These are phyloP conservation scores for Danionella dracula DNA, from an alignment of 2,797 vertebrate species.

Conservation along the genomic window DNA sequence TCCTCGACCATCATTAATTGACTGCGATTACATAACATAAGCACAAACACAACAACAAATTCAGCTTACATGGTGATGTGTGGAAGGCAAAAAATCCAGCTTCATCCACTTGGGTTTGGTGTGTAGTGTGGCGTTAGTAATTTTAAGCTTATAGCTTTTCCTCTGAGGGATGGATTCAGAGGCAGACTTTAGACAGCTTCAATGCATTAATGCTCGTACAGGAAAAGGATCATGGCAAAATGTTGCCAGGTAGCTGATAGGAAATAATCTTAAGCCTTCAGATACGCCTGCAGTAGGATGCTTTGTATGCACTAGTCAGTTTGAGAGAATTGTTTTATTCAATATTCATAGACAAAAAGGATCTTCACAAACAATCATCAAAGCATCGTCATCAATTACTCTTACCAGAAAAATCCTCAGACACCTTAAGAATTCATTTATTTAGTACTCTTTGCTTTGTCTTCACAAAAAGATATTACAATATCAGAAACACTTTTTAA, in stretches of 20 bases:
- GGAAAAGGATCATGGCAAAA: background rate
- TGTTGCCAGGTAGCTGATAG: conserved; percentile 21
- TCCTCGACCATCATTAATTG: no score
- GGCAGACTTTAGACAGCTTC: conserved; percentile 18
- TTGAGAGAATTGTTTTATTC: no score
- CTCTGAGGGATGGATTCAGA: conserved; percentile 23
- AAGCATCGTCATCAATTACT: no score
- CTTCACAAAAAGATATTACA: no score
- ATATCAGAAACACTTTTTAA: no score
- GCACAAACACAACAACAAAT: background rate
- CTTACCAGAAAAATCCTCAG: no score
- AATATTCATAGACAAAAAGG: no score
- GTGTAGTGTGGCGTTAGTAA: background rate
- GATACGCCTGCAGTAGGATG: background rate
- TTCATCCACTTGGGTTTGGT: background rate
- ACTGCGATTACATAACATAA: background rate
- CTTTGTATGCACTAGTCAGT: no score
- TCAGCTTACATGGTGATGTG: background rate
- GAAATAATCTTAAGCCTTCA: conserved; percentile 16
- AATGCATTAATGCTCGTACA: conserved; percentile 30
- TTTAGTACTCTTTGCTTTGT: no score
- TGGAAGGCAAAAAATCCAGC: background rate
- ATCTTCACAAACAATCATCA: no score
- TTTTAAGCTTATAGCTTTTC: conserved; percentile 19
- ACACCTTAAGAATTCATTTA: no score